Evolutionary conservation across 2,888 invertebrate species (phyloP).

Genomic region (Drosophila ezoana): DNA sequence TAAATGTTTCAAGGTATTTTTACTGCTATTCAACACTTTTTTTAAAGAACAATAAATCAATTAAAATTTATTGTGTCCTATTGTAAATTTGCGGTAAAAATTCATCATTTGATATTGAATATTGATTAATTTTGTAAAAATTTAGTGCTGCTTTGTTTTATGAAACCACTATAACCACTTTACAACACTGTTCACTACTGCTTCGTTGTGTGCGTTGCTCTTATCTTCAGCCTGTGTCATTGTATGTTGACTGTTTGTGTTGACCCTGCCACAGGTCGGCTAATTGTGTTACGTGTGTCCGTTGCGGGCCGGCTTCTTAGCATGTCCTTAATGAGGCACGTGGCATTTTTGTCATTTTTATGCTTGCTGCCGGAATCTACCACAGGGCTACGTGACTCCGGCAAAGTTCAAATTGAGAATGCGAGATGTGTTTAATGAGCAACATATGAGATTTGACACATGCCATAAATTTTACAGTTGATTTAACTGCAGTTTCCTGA

Average conservation of each 20-base stretch:
- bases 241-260: background rate
- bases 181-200: no score
- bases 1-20: background rate
- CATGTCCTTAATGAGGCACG: constrained; percentile 69
- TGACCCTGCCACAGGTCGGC: constrained; percentile 21
- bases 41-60: background rate
- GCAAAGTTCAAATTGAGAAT: constrained; percentile 55
- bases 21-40: background rate
- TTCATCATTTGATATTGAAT: no score
- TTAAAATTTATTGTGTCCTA: no score
- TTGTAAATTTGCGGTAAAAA: no score
- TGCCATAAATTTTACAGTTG: constrained; percentile 73
- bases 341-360: constrained; percentile 69
- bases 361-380: constrained; percentile 38
- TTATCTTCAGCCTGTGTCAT: constrained; percentile 16
- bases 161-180: no score
- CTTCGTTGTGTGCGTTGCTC: no score
- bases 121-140: no score
- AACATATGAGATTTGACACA: constrained; percentile 30
- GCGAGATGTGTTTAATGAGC: constrained; percentile 63
- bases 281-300: constrained; percentile 61
- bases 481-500: constrained; percentile 53
- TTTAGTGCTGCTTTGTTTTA: no score
- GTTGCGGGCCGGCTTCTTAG: constrained; percentile 12
- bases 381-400: constrained; percentile 63